Base-by-base conservation (phyloP, 2,113 vertebrate species). In the Caretta caretta region DNA sequence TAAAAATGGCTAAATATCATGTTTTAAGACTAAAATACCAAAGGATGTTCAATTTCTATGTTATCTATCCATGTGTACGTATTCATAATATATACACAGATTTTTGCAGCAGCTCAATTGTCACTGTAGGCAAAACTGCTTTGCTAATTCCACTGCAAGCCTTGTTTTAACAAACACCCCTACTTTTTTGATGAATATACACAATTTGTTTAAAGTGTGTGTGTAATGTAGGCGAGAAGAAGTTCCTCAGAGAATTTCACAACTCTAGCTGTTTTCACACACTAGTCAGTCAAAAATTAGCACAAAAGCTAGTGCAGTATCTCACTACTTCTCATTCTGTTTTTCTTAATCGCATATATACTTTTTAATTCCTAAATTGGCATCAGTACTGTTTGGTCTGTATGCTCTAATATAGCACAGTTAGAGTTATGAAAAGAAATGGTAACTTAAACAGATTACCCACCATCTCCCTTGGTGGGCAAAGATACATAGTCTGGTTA, bases 41-140 rank as follows among this genome's bases (percentile, higher is more conserved):
- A 27, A 78, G 13, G 11, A 76, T 72, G 42, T 46, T 25, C 42
- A 78, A 27, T 46, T 76, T 46, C 38, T 76, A 42, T 24, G 46
- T 75, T 42, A 42, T 42, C 22, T 22, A 42, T 5, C 11, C 38
- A 75, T 25, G 22, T 42, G 22, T 46, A 46, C 3, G 5, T 22
- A 46, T 46, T 38, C 46, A 19, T 0, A 22, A 12, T 4, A 3
- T 8, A 2, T 1, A 2, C 0, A 6, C 2, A 11, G 29, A 54
- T 1, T 0, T 10, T 53, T 49, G 79, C 1, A 5, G 35, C 1
- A 0, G n/a, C 31, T 46, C 0, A 0, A 8, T 16, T 53, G 49
- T 1, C 3, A 31, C 48, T 42, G 10, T 48, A 3, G 42, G 11
- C 1, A 46, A 8, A 42, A 89, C 7, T 31, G 79, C 19, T 6